A percentile compares a stretch with the other conserved stretches of the same genome.
These are phyloP conservation scores for Eremophila alpestris DNA, from an alignment of 2,797 vertebrate species.

Conservation along the genomic window DNA sequence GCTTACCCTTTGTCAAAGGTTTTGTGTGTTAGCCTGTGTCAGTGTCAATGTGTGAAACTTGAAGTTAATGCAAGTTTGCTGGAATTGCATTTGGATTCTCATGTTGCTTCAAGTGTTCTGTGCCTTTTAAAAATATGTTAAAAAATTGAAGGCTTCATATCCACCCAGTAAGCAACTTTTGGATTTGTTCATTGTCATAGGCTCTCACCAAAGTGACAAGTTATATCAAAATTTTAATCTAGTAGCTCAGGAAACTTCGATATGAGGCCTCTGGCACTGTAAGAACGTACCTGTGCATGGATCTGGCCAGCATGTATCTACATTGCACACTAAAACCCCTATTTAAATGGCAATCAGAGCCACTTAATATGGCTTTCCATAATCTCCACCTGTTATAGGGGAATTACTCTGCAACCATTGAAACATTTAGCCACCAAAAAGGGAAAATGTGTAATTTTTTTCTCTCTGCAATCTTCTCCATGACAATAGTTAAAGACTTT, in stretches of 20 bases:
- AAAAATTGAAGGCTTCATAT: neutral
- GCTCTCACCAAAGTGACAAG: neutral
- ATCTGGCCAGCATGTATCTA: neutral
- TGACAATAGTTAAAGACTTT: neutral
- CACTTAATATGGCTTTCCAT: neutral
- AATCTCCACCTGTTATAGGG: neutral
- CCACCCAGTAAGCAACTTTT: neutral
- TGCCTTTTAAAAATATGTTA: neutral
- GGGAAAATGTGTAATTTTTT: neutral
- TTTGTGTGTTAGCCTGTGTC: neutral
- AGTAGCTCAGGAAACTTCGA: neutral
- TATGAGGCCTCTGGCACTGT: neutral
- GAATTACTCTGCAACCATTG: neutral
- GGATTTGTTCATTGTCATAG: neutral
- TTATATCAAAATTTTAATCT: neutral
- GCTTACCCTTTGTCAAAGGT: neutral
- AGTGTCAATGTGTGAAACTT: neutral
- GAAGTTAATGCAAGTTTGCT: neutral
- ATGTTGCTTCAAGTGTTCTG: neutral
- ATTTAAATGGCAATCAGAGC: neutral
- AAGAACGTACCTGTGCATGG: neutral
- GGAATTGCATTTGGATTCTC: neutral
- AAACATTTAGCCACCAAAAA: neutral
- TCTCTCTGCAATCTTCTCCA: neutral
- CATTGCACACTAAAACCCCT: neutral